Conservation (phyloP, 2,113 vertebrate species). For the Pteruthius melanotis region DNA sequence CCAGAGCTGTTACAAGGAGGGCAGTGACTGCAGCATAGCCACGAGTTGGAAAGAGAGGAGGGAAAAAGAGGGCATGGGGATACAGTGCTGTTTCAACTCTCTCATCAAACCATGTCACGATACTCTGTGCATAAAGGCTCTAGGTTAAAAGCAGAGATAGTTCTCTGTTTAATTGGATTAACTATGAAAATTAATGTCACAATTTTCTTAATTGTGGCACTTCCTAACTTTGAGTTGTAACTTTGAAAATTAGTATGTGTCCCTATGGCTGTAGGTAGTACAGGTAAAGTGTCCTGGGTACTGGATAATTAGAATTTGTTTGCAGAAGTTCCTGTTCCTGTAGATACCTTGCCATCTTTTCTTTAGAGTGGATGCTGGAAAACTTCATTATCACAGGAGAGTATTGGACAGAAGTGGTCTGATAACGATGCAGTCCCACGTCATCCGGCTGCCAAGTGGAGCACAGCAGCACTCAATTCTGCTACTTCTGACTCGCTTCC, state of each 20-base stretch:
- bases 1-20: background rate
- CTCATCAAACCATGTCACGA: background rate
- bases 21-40: background rate
- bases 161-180: background rate
- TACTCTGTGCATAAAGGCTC: background rate
- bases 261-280: background rate
- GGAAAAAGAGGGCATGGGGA: background rate
- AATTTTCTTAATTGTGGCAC: background rate
- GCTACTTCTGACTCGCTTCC: slow-evolving; percentile 89
- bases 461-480: slow-evolving; percentile 90
- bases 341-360: background rate
- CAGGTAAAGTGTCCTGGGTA: background rate
- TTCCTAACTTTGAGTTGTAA: background rate
- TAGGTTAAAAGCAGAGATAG: background rate
- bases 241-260: background rate
- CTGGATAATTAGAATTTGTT: background rate
- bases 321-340: background rate
- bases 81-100: background rate
- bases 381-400: slow-evolving; percentile 91
- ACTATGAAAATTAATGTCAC: background rate
- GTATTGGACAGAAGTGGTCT: slow-evolving; percentile 84
- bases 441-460: slow-evolving; percentile 77
- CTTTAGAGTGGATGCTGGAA: slow-evolving; percentile 88
- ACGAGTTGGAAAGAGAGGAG: background rate
- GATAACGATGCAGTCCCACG: slow-evolving; percentile 88